These are phyloP conservation scores for Thunnus albacares DNA, from an alignment of 2,797 vertebrate genomes.

Conservation along the genomic window DNA sequence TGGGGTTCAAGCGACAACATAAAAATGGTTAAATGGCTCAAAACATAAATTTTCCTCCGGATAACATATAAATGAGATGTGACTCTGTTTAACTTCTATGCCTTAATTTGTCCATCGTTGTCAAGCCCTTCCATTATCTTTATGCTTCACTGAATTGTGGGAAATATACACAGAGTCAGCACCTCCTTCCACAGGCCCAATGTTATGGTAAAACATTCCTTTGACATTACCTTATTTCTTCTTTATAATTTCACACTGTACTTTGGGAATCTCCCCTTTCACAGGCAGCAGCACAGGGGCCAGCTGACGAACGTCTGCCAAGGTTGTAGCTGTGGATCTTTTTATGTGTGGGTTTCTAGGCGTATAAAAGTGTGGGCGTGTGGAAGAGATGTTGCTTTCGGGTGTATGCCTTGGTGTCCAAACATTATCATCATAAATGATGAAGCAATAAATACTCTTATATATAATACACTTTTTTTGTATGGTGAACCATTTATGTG, in stretches of 20 bases:
- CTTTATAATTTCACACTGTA: conserved; percentile 52
- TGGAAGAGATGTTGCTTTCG: neutral
- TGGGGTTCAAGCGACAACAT: conserved; percentile 19
- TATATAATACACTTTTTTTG: neutral
- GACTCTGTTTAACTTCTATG: neutral
- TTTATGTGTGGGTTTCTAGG: conserved; percentile 16
- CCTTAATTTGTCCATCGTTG: conserved; percentile 14
- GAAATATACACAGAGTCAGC: conserved; percentile 55
- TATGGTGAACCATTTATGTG: neutral
- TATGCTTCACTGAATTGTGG: conserved; percentile 48
- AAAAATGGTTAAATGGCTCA: neutral
- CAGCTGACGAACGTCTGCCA: conserved; percentile 33
- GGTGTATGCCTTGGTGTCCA: neutral
- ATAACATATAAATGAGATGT: neutral
- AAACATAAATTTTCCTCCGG: conserved; percentile 9
- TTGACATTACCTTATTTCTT: conserved; percentile 55
- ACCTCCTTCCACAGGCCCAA: conserved; percentile 29
- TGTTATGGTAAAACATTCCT: conserved; percentile 71
- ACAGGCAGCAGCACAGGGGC: conserved; percentile 18
- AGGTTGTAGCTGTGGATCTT: neutral
- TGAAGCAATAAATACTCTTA: neutral
- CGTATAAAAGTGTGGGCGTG: neutral
- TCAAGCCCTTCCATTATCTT: conserved; percentile 30
- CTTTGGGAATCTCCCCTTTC: conserved; percentile 64
- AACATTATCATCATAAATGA: conserved; percentile 25